These are phyloP conservation scores for Conger conger DNA, from an alignment of 2,113 vertebrate genomes.

Conservation along the genomic window DNA sequence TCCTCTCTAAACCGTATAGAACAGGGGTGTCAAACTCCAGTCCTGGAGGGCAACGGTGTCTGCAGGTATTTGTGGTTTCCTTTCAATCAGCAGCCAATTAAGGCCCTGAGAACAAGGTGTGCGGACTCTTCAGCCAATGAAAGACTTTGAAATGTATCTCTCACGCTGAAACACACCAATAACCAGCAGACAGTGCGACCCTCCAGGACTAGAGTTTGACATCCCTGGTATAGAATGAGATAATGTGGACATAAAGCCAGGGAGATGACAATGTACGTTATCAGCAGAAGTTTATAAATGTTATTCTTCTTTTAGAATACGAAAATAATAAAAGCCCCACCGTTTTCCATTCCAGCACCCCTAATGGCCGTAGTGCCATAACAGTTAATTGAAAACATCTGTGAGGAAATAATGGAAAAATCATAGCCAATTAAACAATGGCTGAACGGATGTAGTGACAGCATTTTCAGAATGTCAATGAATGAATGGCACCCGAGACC, in stretches of 20 bases:
- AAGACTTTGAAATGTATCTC: too few relatives aligned
- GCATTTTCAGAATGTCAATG: slow-evolving; percentile 7
- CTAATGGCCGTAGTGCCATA: slow-evolving; percentile 4
- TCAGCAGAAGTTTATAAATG: not conserved
- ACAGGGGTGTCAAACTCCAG: too few relatives aligned
- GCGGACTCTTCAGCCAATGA: too few relatives aligned
- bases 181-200: too few relatives aligned
- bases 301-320: slow-evolving; percentile 3
- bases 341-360: slow-evolving; percentile 4
- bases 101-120: too few relatives aligned
- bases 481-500: slow-evolving; percentile 17
- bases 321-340: slow-evolving; percentile 5
- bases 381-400: slow-evolving; percentile 57
- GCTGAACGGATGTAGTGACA: slow-evolving; percentile 16
- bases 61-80: too few relatives aligned
- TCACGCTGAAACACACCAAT: too few relatives aligned
- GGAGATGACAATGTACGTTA: not conserved
- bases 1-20: too few relatives aligned
- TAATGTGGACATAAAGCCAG: not conserved
- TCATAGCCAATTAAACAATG: slow-evolving; percentile 28
- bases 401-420: slow-evolving; percentile 45
- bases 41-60: too few relatives aligned
- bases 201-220: too few relatives aligned
- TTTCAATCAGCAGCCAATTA: too few relatives aligned
- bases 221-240: not conserved